Conservation (phyloP, 2,797 vertebrate genomes). For the Mus minutoides region DNA sequence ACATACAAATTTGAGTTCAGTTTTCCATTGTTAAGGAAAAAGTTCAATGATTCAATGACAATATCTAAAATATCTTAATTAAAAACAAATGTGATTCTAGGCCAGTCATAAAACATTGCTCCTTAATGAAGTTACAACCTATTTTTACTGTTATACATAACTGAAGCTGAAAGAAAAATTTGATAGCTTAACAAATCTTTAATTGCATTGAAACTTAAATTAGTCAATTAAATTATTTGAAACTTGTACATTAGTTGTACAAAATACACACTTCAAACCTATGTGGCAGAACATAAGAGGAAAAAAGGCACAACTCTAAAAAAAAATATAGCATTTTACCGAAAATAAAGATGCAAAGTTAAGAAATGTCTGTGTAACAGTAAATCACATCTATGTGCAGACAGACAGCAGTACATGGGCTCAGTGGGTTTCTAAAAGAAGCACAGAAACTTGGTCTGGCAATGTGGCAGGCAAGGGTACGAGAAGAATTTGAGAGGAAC, state of each 20-base stretch:
- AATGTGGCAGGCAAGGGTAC: fast-evolving
- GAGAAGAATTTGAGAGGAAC: not conserved
- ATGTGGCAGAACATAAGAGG: slow-evolving; percentile 28
- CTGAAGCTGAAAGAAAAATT: slow-evolving; percentile 56
- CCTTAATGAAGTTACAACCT: slow-evolving; percentile 50
- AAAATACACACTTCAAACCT: slow-evolving; percentile 55
- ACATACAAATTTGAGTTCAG: not conserved
- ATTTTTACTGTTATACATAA: slow-evolving; percentile 21
- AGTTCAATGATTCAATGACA: not conserved
- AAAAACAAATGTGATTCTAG: slow-evolving; percentile 58
- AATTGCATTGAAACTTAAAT: slow-evolving; percentile 67
- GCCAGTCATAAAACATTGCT: not conserved
- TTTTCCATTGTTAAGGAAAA: not conserved
- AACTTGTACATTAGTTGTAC: slow-evolving; percentile 41
- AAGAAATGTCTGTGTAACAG: not conserved
- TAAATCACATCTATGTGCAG: not conserved
- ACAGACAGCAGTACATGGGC: no score
- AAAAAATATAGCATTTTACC: slow-evolving; percentile 49
- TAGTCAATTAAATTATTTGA: slow-evolving; percentile 60
- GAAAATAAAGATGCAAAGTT: slow-evolving; percentile 63
- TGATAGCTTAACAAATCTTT: slow-evolving; percentile 45
- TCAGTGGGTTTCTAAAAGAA: not conserved
- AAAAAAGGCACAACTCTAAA: not conserved
- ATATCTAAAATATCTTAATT: slow-evolving; percentile 61
- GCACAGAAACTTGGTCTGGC: not conserved